Conservation (phyloP, 1,140 invertebrate species). For the Carposina sasakii region DNA sequence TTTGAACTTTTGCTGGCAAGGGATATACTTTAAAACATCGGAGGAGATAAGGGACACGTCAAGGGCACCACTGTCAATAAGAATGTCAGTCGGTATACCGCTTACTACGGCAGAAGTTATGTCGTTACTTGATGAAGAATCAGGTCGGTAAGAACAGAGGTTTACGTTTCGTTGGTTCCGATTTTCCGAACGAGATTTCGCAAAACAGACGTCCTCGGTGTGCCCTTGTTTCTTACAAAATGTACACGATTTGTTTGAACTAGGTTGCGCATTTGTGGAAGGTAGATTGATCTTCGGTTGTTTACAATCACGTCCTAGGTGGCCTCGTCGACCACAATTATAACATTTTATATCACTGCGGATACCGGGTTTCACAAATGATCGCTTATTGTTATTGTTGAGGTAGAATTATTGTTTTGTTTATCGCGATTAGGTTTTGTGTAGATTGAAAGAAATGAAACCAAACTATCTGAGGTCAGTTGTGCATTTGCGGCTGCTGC, state of each 20-base stretch:
- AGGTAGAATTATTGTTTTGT: too few relatives aligned
- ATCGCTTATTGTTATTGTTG: background rate
- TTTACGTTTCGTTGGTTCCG: slow-evolving; percentile 18
- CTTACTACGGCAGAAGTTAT: slow-evolving; percentile 16
- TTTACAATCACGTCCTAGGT: slow-evolving; percentile 1
- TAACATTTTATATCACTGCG: too few relatives aligned
- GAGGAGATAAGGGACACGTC: slow-evolving; percentile 23
- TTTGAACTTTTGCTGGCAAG: slow-evolving; percentile 8
- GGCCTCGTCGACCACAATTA: slow-evolving; percentile 6
- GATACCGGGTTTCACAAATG: background rate
- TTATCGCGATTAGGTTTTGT: slow-evolving; percentile 15
- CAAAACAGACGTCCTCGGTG: slow-evolving; percentile 17
- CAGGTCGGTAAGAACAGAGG: slow-evolving; percentile 8
- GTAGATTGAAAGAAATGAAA: slow-evolving; percentile 21
- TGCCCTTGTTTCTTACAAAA: slow-evolving; percentile 28
- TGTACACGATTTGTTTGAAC: slow-evolving; percentile 7
- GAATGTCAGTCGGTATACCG: slow-evolving; percentile 19
- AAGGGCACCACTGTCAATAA: slow-evolving; percentile 26
- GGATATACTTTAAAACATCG: slow-evolving; percentile 15
- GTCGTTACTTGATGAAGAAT: slow-evolving; percentile 1
- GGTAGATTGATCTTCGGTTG: too few relatives aligned
- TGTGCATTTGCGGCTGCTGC: slow-evolving; percentile 22
- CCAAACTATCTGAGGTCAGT: slow-evolving; percentile 8
- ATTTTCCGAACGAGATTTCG: slow-evolving; percentile 13
- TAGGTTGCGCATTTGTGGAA: background rate